Evolutionary conservation across 2,113 vertebrate species (phyloP).

Genomic region (Apteryx owenii): DNA sequence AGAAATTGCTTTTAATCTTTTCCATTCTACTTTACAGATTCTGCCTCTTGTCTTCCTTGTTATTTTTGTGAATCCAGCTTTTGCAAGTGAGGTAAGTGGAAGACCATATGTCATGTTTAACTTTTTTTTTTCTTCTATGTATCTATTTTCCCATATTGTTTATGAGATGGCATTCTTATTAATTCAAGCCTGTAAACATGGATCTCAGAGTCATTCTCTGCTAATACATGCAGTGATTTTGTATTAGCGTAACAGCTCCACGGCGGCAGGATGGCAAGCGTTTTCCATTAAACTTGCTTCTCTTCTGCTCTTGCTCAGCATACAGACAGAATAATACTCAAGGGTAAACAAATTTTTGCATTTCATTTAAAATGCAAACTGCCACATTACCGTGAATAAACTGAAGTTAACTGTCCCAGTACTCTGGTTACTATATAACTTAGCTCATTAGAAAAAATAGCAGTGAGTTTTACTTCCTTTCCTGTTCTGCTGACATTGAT

Average conservation of each 20-base stretch:
- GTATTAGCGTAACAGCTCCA: not conserved
- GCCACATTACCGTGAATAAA: not conserved
- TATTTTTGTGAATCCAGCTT: not conserved
- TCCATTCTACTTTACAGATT: not conserved
- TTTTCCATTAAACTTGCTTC: not conserved
- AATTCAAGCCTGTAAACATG: not conserved
- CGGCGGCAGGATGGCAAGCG: not conserved
- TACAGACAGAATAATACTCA: not conserved
- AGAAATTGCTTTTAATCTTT: not conserved
- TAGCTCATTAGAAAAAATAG: not conserved
- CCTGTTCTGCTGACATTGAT: not conserved
- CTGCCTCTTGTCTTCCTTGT: not conserved
- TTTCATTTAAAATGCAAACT: not conserved
- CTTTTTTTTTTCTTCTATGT: not conserved
- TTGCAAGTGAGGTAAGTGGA: conserved; percentile 11
- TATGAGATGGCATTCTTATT: not conserved
- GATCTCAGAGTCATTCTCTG: not conserved
- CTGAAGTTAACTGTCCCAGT: not conserved
- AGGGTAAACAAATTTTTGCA: not conserved
- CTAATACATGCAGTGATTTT: not conserved
- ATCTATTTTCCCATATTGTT: not conserved
- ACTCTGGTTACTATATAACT: not conserved
- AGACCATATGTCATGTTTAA: not conserved
- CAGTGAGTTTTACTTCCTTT: not conserved
- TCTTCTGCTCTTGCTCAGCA: too few relatives aligned